These are phyloP conservation scores for Ceratosolen fusciceps DNA, from an alignment of 1,140 invertebrate species.

Conservation along the genomic window DNA sequence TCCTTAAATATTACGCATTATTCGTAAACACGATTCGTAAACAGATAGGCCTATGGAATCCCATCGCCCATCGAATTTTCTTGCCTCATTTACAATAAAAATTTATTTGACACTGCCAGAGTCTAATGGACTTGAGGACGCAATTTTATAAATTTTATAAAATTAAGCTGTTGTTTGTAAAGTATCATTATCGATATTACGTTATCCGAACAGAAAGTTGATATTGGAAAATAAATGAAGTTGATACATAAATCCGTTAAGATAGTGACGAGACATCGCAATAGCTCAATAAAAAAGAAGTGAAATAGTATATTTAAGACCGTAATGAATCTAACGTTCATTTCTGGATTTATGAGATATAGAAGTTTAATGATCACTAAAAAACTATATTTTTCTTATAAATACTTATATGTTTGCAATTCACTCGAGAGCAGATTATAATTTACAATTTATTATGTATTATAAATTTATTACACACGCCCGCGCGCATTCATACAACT, in stretches of 20 bases:
- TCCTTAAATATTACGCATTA: no score
- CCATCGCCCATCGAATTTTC: no score
- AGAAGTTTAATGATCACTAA: not conserved
- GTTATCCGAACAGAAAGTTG: not conserved
- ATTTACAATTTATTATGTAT: not conserved
- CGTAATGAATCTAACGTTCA: not conserved
- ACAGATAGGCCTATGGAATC: no score
- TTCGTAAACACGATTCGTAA: no score
- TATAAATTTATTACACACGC: no score
- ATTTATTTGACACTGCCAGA: no score
- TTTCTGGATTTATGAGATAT: not conserved
- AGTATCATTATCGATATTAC: not conserved
- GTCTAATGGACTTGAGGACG: no score
- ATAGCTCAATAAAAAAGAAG: conserved; percentile 9
- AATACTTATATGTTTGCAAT: not conserved
- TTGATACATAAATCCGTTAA: conserved; percentile 1
- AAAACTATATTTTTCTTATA: not conserved
- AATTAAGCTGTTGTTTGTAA: not conserved
- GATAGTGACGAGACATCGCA: not conserved
- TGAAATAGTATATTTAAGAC: conserved; percentile 7
- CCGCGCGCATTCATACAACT: no score
- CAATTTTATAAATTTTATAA: no score
- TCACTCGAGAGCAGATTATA: not conserved
- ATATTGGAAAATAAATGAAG: conserved; percentile 6
- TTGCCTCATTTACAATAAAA: no score